These are phyloP conservation scores for Meandrina meandrites DNA, from an alignment of 92 coral and sea anemone genomes.

Conservation along the genomic window DNA sequence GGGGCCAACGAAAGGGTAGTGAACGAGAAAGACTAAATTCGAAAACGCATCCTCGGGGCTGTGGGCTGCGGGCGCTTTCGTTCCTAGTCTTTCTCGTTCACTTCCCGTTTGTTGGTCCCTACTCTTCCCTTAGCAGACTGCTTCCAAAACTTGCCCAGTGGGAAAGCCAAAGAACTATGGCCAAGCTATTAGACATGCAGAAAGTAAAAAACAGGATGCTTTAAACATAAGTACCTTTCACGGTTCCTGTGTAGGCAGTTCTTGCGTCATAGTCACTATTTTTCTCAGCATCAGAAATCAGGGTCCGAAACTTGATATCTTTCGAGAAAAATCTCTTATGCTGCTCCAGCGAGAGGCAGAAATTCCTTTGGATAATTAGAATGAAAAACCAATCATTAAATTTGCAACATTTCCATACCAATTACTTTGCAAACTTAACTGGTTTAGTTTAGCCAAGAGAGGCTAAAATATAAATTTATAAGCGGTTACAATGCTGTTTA, in stretches of 20 bases:
- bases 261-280: slow-evolving; percentile 34
- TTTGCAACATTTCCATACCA: background rate
- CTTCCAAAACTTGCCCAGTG: no score
- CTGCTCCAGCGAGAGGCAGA: slow-evolving; percentile 37
- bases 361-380: slow-evolving; percentile 6
- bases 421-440: background rate
- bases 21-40: no score
- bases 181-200: no score
- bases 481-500: no score
- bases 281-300: slow-evolving; percentile 37
- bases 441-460: background rate
- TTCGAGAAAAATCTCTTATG: slow-evolving; percentile 60
- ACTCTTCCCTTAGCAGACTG: no score
- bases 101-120: no score
- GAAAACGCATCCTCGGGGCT: no score
- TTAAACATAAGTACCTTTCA: slow-evolving; percentile 56
- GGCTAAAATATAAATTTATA: background rate
- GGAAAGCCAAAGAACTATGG: no score
- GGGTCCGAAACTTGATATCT: slow-evolving; percentile 42
- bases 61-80: no score
- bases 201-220: no score
- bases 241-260: slow-evolving; percentile 62
- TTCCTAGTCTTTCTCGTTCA: no score
- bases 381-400: background rate
- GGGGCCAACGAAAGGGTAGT: no score